phyloP scores from a whole-genome alignment of 1,140 invertebrate species.

The Mizuhopecten yessoensis region DNA sequence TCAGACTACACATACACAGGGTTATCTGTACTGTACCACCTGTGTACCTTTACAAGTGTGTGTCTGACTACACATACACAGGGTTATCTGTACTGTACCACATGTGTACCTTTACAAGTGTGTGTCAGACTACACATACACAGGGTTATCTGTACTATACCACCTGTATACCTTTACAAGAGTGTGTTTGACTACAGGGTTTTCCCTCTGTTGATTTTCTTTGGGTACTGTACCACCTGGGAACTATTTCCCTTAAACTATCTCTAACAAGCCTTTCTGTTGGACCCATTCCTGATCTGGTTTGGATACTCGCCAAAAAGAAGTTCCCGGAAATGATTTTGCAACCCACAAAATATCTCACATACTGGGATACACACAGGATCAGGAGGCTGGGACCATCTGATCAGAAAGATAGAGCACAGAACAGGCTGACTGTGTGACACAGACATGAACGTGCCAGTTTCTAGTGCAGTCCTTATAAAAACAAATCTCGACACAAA shows the following conservation, averaged over 20 bases:
- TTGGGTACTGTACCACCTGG: not conserved
- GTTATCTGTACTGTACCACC: no score
- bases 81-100: no score
- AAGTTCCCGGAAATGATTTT: conserved; percentile 38
- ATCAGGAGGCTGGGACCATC: no score
- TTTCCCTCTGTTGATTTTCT: not conserved
- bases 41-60: not conserved
- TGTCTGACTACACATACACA: not conserved
- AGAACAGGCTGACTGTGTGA: no score
- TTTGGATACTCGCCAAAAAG: not conserved
- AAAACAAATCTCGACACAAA: no score
- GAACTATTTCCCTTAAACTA: not conserved
- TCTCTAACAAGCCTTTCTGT: conserved; percentile 3
- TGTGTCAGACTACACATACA: not conserved
- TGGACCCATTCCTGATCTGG: not conserved
- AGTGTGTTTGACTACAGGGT: not conserved
- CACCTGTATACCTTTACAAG: not conserved
- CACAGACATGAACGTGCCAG: no score
- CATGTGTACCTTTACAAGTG: not conserved
- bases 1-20: no score
- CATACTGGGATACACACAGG: conserved; percentile 22
- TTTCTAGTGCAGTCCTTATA: no score
- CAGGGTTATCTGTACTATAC: no score
- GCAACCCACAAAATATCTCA: conserved; percentile 5
- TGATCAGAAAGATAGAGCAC: no score